These are phyloP conservation scores for Zosterops pallidus DNA, from an alignment of 2,113 vertebrate genomes.

Conservation along the genomic window DNA sequence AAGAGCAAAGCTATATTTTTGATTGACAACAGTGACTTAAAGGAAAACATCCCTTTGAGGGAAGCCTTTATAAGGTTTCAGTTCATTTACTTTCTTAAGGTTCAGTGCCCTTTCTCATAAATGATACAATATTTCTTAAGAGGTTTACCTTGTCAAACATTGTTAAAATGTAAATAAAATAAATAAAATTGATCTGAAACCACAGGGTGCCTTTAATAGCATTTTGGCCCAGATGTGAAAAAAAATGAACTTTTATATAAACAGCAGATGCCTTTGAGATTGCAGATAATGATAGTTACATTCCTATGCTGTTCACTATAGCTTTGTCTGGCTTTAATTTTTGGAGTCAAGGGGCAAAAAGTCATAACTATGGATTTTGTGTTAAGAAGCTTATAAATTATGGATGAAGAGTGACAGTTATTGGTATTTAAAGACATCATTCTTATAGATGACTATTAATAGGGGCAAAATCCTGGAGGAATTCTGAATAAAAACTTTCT, in stretches of 20 bases:
- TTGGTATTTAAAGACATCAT: conserved; percentile 60
- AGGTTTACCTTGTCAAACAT: conserved; percentile 59
- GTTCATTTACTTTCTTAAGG: conserved; percentile 52
- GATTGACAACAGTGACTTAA: conserved; percentile 45
- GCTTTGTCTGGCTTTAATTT: conserved; percentile 56
- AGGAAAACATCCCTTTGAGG: conserved; percentile 38
- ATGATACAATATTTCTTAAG: conserved; percentile 63
- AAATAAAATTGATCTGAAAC: conserved; percentile 68
- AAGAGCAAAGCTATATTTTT: conserved; percentile 11
- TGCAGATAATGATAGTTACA: conserved; percentile 30
- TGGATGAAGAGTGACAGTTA: conserved; percentile 45
- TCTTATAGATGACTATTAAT: conserved; percentile 60
- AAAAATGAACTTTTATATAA: conserved; percentile 50
- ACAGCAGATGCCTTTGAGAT: conserved; percentile 6
- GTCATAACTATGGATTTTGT: conserved; percentile 57
- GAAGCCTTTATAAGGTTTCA: conserved; percentile 13
- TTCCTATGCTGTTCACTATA: neutral
- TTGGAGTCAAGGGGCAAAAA: conserved; percentile 54
- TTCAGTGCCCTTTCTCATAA: conserved; percentile 48
- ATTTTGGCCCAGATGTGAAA: conserved; percentile 53
- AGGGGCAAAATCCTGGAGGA: conserved; percentile 7
- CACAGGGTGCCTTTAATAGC: conserved; percentile 53
- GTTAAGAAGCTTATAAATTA: conserved; percentile 68
- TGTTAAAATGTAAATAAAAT: conserved; percentile 76
- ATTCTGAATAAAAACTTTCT: conserved; percentile 2